Base-by-base conservation (phyloP, 2,113 vertebrate genomes). In the Phaethon lepturus region DNA sequence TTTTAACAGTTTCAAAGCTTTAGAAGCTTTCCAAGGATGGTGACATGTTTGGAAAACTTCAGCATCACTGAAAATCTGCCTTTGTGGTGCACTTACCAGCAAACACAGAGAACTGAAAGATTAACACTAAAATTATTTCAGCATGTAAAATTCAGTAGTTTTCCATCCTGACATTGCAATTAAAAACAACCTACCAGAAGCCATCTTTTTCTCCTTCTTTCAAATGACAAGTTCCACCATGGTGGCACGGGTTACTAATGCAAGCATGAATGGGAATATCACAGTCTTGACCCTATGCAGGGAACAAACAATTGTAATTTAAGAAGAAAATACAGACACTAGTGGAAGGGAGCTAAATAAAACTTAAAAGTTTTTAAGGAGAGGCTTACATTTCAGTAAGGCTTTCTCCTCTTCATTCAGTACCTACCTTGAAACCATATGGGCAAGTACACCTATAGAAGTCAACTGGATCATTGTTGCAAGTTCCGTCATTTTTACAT, bases 391-490 rank as follows among this genome's bases (percentile, higher is more conserved):
- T 35, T 81, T 59, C 53, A 59, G 6, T 45, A 18, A 84, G 10
- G 10, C 13, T 66, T 72, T 38, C 25, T 59, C 26, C 16, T 73
- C 28, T 50, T 73, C 40, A 31, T 53, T 55, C 33, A 58, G 17
- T 38, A 68, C 91, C 45, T 98, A 99, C 99, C 99, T 99, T 99
- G 96, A 99, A 99, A 88, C 99, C 99, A 77, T 99, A 99, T 0
- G 99, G 99, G 76, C 99, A 99, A 85, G 99, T 99, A 94, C 99
- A 99, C 93, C 99, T 98, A 83, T 99, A 99, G 97, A 99, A 99
- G 95, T 99, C 98, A 68, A 99, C 99, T 2, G 99, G 99, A 93
- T 99, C 99, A 35, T 98, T 99, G 92, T 99, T 99, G 97, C 99
- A 99, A 50, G 99, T 99, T 84, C 99, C 99, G 52, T 99, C 99